Evolutionary conservation across 1,140 invertebrate genomes (phyloP).

Genomic region (Pseudoatta argentina): DNA sequence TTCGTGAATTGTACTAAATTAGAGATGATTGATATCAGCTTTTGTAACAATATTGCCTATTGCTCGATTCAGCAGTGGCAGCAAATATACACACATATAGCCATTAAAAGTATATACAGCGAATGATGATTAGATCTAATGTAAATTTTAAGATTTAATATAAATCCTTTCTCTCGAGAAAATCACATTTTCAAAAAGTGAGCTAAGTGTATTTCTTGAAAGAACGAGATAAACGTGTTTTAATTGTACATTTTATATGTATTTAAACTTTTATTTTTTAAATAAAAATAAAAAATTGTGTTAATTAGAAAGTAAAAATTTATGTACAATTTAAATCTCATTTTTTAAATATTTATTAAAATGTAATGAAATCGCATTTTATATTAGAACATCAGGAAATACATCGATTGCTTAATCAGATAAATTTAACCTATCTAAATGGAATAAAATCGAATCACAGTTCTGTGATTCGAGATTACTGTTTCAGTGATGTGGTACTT

Average conservation of each 20-base stretch:
- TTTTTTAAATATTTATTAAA: background rate
- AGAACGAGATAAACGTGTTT: background rate
- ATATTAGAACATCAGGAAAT: background rate
- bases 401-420: background rate
- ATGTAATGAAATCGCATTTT: background rate
- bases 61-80: constrained; percentile 89
- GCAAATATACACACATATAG: constrained; percentile 88
- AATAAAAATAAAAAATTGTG: background rate
- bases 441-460: too few species aligned
- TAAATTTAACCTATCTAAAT: background rate
- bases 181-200: background rate
- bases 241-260: background rate
- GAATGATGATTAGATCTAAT: constrained; percentile 39
- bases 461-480: too few species aligned
- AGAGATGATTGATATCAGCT: constrained; percentile 93
- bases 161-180: background rate
- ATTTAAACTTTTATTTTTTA: constrained; percentile 7
- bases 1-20: constrained; percentile 88
- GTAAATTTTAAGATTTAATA: background rate
- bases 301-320: background rate
- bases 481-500: too few species aligned
- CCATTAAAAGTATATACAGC: constrained; percentile 87
- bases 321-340: background rate
- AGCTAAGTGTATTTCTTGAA: background rate
- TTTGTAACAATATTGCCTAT: constrained; percentile 92